Conservation (phyloP, 2,113 vertebrate species). For the Columba livia region DNA sequence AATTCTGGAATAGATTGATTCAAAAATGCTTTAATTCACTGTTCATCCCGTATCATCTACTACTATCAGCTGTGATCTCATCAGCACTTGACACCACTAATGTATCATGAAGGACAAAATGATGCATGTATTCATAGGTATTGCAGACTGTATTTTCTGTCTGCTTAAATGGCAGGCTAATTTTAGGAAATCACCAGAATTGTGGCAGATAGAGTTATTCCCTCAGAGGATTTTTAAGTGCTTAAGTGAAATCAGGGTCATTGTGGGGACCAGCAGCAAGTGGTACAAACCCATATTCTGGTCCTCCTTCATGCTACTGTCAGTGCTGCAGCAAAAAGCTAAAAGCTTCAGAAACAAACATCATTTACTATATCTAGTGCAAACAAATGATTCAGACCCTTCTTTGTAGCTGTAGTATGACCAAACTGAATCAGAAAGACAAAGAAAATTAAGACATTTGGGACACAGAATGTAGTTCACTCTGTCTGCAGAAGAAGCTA, state of each 20-base stretch:
- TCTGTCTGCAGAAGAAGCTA: neutral
- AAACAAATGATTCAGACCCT: neutral
- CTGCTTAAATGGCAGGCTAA: neutral
- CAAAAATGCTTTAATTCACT: neutral
- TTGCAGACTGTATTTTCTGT: neutral
- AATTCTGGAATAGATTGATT: slow-evolving; percentile 37
- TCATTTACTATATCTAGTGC: neutral
- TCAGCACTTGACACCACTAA: neutral
- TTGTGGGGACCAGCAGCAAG: neutral
- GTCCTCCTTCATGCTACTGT: neutral
- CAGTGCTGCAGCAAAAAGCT: neutral
- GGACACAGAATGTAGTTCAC: neutral
- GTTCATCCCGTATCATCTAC: neutral
- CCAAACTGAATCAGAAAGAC: neutral
- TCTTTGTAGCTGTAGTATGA: neutral
- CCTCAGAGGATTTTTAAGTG: neutral
- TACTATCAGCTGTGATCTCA: neutral
- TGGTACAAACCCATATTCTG: neutral
- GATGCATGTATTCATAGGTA: neutral
- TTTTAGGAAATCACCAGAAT: neutral
- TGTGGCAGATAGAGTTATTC: neutral
- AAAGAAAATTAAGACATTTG: neutral
- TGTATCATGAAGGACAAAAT: neutral
- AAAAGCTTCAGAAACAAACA: neutral
- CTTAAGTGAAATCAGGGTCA: neutral